Evolutionary conservation across 2,797 vertebrate species (phyloP), one percentile per base, ranked within the genome.

Genomic region (Antennarius maculatus): DNA sequence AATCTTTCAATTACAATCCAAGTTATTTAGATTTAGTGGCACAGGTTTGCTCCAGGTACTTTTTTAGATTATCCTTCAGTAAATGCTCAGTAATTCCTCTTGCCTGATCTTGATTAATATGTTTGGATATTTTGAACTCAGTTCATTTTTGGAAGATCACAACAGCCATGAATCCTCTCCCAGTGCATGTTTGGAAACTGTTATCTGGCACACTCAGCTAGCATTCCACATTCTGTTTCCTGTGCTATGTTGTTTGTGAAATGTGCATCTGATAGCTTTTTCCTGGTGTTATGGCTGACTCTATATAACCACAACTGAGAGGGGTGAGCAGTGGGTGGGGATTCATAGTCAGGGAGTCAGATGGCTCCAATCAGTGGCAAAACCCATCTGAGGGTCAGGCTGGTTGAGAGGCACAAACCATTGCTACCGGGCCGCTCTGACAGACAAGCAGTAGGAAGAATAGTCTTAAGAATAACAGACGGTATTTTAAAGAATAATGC

Each of bases 341-440:
- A 60, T 64, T 59, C 48, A 66, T 52, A 67, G 43, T 51, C 66
- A 64, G 55, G 62, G 52, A 71, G 56, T 73, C 77, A 79, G 77
- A 64, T 85, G 76, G 74, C 42, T 86, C 79, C 81, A 72, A 76
- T 85, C 81, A 77, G 61, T 59, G 60, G 53, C 69, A 74, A 65
- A 61, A 73, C 71, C 67, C 56, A 52, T 57, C 48, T 54, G 34
- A 59, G 63, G 76, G 73, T 85, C 71, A 80, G 57, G 67, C 61
- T 71, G 73, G 72, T 75, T 78, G 59, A 82, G 54, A 74, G 63
- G 76, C 70, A 67, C 47, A 69, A 76, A 53, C 55, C 42, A 57
- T 46, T 4, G 12, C 65, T 51, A 55, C 23, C 3, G 31, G 54
- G 65, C 67, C 72, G 56, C 61, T 63, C 52, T 61, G 23, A 62